A percentile compares a stretch with the other conserved stretches of the same genome.
phyloP scores from a whole-genome alignment of 35 echinoderm and acorn worm genomes.

The Hemicentrotus pulcherrimus region DNA sequence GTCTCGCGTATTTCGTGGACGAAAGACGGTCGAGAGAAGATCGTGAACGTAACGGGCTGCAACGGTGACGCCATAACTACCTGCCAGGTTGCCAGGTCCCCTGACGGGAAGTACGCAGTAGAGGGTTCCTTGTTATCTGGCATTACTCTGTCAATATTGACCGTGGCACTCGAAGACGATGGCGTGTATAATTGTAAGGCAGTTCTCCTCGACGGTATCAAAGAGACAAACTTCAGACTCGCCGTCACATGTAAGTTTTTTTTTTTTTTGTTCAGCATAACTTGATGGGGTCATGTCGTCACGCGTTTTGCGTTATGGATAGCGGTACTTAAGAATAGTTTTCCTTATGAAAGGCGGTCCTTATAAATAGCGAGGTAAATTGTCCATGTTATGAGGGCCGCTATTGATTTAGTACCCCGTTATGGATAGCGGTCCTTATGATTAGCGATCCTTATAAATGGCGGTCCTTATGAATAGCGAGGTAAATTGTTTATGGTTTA shows the following conservation, averaged over 20 bases:
- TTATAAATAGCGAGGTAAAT: too few species aligned
- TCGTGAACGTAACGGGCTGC: background rate
- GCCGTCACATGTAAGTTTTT: background rate
- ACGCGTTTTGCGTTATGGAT: too few species aligned
- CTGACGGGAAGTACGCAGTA: background rate
- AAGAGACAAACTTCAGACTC: background rate
- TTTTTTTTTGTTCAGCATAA: background rate
- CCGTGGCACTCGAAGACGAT: background rate
- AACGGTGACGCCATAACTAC: background rate
- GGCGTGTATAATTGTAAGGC: background rate
- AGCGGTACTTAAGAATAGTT: too few species aligned
- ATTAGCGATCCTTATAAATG: too few species aligned
- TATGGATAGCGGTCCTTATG: too few species aligned
- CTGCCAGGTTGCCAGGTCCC: background rate
- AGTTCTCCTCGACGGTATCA: background rate
- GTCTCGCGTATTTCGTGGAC: background rate
- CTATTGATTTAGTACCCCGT: too few species aligned
- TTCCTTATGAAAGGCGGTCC: too few species aligned
- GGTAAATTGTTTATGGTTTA: too few species aligned
- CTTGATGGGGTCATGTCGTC: too few species aligned
- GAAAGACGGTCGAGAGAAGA: background rate
- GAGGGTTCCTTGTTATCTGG: background rate
- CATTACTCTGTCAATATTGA: background rate
- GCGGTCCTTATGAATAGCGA: too few species aligned
- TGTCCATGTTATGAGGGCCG: too few species aligned